Evolutionary conservation across 2,888 invertebrate species (phyloP).

Genomic region (Eristalis pertinax): DNA sequence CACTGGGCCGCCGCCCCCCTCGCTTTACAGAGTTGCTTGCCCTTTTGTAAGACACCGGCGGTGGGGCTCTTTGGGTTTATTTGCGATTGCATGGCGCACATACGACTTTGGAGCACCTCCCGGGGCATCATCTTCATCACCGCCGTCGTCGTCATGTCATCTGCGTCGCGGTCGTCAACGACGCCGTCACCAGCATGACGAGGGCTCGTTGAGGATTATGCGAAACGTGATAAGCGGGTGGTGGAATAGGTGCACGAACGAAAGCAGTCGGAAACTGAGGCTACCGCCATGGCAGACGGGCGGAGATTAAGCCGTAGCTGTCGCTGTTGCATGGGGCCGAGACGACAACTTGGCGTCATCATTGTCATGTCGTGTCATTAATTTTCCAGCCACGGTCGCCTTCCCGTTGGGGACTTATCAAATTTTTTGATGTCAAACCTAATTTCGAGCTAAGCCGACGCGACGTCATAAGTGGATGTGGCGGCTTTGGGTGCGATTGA

Average conservation of each 20-base stretch:
- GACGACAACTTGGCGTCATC: slow-evolving; percentile 59
- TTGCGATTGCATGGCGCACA: slow-evolving; percentile 16
- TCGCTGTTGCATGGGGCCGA: slow-evolving; percentile 25
- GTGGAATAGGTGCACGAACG: slow-evolving; percentile 14
- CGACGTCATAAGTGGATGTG: slow-evolving; percentile 40
- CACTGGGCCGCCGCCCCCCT: background rate
- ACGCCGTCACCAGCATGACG: slow-evolving; percentile 17
- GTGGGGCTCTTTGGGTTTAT: background rate
- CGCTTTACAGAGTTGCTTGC: slow-evolving; percentile 19
- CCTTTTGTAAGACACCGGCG: background rate
- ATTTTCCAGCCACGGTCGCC: background rate
- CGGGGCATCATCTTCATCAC: slow-evolving; percentile 29
- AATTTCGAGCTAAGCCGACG: slow-evolving; percentile 47
- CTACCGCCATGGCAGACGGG: slow-evolving; percentile 13
- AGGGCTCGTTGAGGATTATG: slow-evolving; percentile 45
- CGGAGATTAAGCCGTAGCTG: slow-evolving; percentile 51
- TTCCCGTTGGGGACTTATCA: slow-evolving; percentile 12
- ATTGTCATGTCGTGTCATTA: slow-evolving; percentile 48
- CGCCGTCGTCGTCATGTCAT: slow-evolving; percentile 27
- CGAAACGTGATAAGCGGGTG: slow-evolving; percentile 60
- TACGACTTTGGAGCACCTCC: slow-evolving; percentile 8
- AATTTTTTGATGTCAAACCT: slow-evolving; percentile 35
- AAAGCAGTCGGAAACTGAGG: slow-evolving; percentile 35
- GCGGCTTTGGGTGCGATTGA: slow-evolving; percentile 44
- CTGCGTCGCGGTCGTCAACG: background rate